phyloP scores from a whole-genome alignment of 2,113 vertebrate genomes.

The Gracilinanus agilis region DNA sequence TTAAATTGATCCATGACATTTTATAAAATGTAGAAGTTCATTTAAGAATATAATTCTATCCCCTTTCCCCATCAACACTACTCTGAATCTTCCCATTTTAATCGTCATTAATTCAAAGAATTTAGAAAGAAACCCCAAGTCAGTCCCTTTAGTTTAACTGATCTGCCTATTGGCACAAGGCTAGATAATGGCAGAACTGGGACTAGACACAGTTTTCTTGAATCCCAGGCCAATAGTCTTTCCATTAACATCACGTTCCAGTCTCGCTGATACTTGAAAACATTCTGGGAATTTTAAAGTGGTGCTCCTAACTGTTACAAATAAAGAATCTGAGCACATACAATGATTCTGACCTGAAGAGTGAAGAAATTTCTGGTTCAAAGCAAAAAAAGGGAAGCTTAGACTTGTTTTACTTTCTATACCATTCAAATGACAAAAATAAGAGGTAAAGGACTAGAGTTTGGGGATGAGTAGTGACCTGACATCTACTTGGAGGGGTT shows the following conservation, averaged over 20 bases:
- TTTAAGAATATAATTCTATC: neutral
- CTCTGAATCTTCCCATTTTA: neutral
- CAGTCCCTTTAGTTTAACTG: neutral
- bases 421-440: too few species aligned
- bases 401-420: accelerated
- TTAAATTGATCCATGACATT: neutral
- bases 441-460: neutral
- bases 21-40: neutral
- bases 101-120: neutral
- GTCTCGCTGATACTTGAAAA: neutral
- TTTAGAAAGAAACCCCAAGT: neutral
- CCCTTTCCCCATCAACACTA: neutral
- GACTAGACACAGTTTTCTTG: neutral
- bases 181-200: too few species aligned
- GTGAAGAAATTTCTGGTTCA: neutral
- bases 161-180: too few species aligned
- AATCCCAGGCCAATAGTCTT: neutral
- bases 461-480: neutral
- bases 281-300: neutral
- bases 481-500: neutral
- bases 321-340: neutral
- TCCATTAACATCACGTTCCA: neutral
- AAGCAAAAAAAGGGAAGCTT: neutral
- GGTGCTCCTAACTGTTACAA: neutral
- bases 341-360: neutral